Evolutionary conservation across 1,140 invertebrate species (phyloP), one percentile per base, ranked within the genome.

Genomic region (Aporrectodea caliginosa): DNA sequence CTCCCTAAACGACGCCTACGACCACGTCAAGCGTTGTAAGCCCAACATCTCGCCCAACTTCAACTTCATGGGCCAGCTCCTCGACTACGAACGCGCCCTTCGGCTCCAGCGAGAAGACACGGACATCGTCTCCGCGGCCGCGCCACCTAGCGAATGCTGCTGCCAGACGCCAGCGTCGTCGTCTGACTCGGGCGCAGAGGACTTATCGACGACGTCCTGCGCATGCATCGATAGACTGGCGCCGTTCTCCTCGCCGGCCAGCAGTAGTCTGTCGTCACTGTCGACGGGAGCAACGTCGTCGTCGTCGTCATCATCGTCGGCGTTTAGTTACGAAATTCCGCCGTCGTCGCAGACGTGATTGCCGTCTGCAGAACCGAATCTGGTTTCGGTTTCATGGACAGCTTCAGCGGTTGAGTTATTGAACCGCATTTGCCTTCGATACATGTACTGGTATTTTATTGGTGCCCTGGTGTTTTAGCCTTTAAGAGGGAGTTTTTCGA

Each of bases 1-100:
- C 81, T 92, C 92, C 79, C 90, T 98, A 82, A 96, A 97, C 87
- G 94, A 97, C 84, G 96, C 96, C 69, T 98, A 97, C 89, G 95
- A 95, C 87, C 90, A 95, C 84, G 94, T 98, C 73, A 93, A 95
- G 85, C 91, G 92, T 82, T 93, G 94, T 85, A 98, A 98, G 89
- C 92, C 94, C 58, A 95, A 97, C 89, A 94, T 98, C 81, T 94
- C 94, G 79, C 96, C 94, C 75, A 99, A 99, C 90, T 97, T 99
- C 88, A 95, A 98, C 89, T 98, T 99, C 88, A 97, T 99, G 95
- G 93, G 96, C 34, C 95, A 98, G 87, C 90, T 98, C 82, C 91
- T 95, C 85, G 94, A 93, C 84, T 97, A 96, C 88, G 95, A 58
- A 58, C 43, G 43, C 43, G 22, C 43, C 6, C 43, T 58, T 58